A percentile compares a stretch with the other conserved stretches of the same genome.
phyloP scores from a whole-genome alignment of 1,140 invertebrate genomes.

The Drosophila pachea region DNA sequence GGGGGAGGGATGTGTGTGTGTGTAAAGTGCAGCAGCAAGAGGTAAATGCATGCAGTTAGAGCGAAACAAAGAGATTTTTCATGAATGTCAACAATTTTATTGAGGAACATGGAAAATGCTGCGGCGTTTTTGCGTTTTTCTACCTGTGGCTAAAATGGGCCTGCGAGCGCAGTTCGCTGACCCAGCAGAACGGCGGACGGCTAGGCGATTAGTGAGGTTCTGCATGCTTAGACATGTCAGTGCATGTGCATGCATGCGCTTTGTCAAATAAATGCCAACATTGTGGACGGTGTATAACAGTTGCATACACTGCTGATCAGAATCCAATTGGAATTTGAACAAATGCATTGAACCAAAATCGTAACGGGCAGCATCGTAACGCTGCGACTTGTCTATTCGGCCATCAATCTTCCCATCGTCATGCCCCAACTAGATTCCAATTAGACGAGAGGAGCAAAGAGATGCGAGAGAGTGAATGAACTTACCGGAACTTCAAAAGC shows the following conservation, averaged over 20 bases:
- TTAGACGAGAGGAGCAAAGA: not conserved
- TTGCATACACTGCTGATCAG: no score
- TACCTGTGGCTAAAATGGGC: conserved; percentile 50
- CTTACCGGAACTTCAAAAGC: conserved; percentile 29
- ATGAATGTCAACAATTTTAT: conserved; percentile 37
- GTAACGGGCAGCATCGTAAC: no score
- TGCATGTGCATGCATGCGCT: no score
- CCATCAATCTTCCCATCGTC: conserved; percentile 1
- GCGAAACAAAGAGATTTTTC: conserved; percentile 25
- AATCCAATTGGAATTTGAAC: no score
- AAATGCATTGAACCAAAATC: no score
- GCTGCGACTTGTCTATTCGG: not conserved
- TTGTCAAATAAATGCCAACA: no score
- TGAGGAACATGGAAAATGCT: conserved; percentile 29
- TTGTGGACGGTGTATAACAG: no score
- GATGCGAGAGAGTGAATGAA: conserved; percentile 1
- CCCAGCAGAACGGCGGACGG: conserved; percentile 27
- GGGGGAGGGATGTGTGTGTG: not conserved
- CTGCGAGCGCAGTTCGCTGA: conserved; percentile 50
- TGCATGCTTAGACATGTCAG: conserved; percentile 22
- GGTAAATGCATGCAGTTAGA: conserved; percentile 9
- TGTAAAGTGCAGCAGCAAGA: conserved; percentile 7
- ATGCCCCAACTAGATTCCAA: conserved; percentile 14
- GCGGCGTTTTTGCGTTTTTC: not conserved
- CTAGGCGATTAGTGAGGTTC: conserved; percentile 1